Evolutionary conservation across 2,797 vertebrate genomes (phyloP).

Genomic region (Eurystomus glaucurus): DNA sequence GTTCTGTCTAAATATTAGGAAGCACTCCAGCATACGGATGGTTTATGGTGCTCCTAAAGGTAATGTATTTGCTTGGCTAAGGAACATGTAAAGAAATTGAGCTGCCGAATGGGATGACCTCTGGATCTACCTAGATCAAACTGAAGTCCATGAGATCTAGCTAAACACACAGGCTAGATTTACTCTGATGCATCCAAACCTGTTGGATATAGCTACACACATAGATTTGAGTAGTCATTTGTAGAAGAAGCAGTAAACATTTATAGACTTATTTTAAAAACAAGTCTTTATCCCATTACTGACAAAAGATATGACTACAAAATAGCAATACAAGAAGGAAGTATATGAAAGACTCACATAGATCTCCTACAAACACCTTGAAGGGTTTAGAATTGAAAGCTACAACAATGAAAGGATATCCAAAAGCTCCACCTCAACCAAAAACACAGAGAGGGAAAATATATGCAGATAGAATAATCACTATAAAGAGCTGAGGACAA

Average conservation of each 20-base stretch:
- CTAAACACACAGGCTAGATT: neutral
- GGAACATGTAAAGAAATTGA: neutral
- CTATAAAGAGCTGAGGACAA: neutral
- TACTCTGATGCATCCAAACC: neutral
- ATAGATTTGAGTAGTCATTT: neutral
- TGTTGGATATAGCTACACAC: neutral
- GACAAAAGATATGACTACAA: neutral
- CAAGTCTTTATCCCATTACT: neutral
- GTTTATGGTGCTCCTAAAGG: neutral
- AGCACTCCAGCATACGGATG: neutral
- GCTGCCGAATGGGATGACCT: rapidly evolving
- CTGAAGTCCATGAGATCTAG: neutral
- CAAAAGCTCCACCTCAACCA: neutral
- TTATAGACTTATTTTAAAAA: neutral
- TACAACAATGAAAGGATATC: neutral
- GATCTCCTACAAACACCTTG: neutral
- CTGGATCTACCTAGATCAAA: neutral
- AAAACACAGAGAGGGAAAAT: neutral
- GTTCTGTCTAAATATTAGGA: neutral
- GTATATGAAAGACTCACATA: neutral
- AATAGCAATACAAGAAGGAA: neutral
- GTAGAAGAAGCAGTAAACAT: neutral
- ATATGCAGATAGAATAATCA: neutral
- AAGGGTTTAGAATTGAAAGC: neutral
- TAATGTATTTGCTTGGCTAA: neutral